phyloP scores from a whole-genome alignment of 2,797 vertebrate genomes.

The Poecilia velifera region DNA sequence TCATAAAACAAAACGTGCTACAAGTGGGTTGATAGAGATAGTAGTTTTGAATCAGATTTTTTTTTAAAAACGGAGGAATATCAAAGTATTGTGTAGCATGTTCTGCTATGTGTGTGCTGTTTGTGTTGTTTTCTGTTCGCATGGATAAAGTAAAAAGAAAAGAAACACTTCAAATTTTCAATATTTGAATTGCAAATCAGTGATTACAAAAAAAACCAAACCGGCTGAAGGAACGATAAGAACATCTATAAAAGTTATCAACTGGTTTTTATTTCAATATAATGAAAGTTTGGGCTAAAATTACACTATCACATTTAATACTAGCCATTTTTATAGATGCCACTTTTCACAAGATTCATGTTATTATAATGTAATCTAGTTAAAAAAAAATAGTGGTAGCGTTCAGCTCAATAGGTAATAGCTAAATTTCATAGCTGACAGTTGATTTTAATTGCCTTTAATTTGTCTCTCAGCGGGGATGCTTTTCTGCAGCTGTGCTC shows the following conservation, averaged over 20 bases:
- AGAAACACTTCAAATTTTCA: not conserved
- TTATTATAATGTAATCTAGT: not conserved
- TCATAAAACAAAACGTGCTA: not conserved
- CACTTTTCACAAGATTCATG: not conserved
- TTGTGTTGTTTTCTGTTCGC: not conserved
- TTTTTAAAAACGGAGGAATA: not conserved
- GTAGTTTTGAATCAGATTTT: not conserved
- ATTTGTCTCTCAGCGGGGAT: not conserved
- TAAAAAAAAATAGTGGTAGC: not conserved
- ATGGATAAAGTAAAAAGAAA: not conserved
- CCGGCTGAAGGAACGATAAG: not conserved
- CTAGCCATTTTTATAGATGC: not conserved
- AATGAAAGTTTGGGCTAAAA: not conserved
- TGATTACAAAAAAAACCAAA: not conserved
- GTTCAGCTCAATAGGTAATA: not conserved
- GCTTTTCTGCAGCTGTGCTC: constrained; percentile 11
- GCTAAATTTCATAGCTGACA: not conserved
- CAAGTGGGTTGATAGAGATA: not conserved
- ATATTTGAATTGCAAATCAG: not conserved
- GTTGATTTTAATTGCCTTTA: not conserved
- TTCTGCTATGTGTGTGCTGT: not conserved
- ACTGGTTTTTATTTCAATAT: not conserved
- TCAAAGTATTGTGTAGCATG: not conserved
- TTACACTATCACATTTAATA: not conserved
- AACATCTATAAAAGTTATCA: not conserved